A percentile compares a stretch with the other conserved stretches of the same genome.
Conservation (phyloP, 35 echinoderm and acorn worm genomes). For the Heliocidaris tuberculata region DNA sequence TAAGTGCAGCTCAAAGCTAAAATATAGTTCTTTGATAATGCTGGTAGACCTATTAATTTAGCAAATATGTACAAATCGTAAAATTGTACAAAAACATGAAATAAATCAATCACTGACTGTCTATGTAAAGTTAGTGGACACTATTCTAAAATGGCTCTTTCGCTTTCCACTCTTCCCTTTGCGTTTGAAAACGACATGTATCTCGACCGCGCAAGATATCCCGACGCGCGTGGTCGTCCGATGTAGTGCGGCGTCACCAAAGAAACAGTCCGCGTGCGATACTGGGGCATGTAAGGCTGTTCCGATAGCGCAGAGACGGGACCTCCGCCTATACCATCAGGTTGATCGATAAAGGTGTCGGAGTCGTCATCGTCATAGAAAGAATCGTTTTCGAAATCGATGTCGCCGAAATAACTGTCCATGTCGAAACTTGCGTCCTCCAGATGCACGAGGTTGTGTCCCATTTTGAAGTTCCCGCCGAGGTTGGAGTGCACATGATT, state of each 20-base stretch:
- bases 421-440: conserved; percentile 21
- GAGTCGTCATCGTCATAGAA: conserved; percentile 39
- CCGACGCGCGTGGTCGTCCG: neutral
- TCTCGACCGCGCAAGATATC: conserved; percentile 22
- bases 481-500: neutral
- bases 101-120: too few species aligned
- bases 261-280: conserved; percentile 35
- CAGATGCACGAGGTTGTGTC: neutral
- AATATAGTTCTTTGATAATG: too few species aligned
- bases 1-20: too few species aligned
- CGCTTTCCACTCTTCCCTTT: conserved; percentile 30
- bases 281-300: conserved; percentile 40
- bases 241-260: conserved; percentile 17
- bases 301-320: conserved; percentile 3
- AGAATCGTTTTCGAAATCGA: conserved; percentile 38
- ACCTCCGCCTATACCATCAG: neutral
- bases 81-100: too few species aligned
- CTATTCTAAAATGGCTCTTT: conserved; percentile 39
- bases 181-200: conserved; percentile 47
- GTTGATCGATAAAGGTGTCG: conserved; percentile 16
- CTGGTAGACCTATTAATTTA: too few species aligned
- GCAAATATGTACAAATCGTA: too few species aligned
- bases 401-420: conserved; percentile 9
- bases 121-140: too few species aligned
- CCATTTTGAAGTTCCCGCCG: neutral